Conservation (phyloP, 2,797 vertebrate genomes). For the Acipenser transmontanus region DNA sequence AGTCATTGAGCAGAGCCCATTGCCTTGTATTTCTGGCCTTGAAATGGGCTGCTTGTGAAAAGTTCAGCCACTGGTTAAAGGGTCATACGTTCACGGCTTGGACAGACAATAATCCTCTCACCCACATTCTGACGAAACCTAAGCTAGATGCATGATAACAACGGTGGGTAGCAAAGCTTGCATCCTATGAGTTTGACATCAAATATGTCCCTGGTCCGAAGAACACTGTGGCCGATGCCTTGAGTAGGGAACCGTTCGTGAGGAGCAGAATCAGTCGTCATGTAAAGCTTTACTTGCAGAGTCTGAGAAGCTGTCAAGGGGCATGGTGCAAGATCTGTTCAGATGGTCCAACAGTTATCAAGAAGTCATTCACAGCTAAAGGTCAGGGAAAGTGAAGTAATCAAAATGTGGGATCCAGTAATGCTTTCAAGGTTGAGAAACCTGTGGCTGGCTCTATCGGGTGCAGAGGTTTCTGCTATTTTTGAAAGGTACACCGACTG, state of each 20-base stretch:
- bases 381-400: too few species aligned
- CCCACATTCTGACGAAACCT: not conserved
- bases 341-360: conserved; percentile 7
- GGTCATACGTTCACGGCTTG: too few species aligned
- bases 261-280: not conserved
- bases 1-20: not conserved
- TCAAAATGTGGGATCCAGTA: too few species aligned
- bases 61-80: too few species aligned
- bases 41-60: too few species aligned
- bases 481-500: conserved; percentile 16
- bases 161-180: conserved; percentile 5
- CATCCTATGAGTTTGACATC: conserved; percentile 17
- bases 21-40: not conserved
- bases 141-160: conserved; percentile 4
- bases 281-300: conserved; percentile 9
- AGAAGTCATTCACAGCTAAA: not conserved
- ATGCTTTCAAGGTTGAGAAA: not conserved
- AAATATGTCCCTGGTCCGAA: conserved; percentile 17
- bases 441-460: conserved; percentile 1
- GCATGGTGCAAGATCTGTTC: conserved; percentile 13
- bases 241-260: conserved; percentile 14
- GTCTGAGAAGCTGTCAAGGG: not conserved
- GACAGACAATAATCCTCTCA: too few species aligned
- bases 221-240: conserved; percentile 20
- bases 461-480: conserved; percentile 11